phyloP scores from a whole-genome alignment of 1,140 invertebrate species.

The Bombus pascuorum region DNA sequence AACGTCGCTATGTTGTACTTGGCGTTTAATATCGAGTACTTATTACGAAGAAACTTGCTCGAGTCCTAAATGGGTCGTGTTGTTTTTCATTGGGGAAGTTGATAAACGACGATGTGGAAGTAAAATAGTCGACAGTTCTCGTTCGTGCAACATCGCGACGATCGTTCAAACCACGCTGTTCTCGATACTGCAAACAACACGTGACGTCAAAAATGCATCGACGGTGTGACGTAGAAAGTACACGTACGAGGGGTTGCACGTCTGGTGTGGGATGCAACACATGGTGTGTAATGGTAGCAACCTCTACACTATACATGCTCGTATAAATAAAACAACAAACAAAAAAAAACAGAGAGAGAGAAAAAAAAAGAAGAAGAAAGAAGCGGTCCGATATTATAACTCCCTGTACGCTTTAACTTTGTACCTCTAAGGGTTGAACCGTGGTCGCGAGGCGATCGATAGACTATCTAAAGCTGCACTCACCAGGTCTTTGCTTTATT shows the following conservation, averaged over 20 bases:
- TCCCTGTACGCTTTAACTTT: constrained; percentile 37
- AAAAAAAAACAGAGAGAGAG: background rate
- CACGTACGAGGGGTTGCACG: background rate
- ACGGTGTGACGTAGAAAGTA: background rate
- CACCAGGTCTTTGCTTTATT: constrained; percentile 57
- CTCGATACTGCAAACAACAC: constrained; percentile 2
- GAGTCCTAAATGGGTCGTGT: background rate
- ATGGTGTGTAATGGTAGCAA: background rate
- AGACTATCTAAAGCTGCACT: constrained; percentile 59
- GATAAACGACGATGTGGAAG: background rate
- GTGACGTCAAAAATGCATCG: constrained; percentile 29
- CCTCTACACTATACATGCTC: background rate
- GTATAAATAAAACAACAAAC: background rate
- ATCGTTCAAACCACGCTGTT: background rate
- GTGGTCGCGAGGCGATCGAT: constrained; percentile 59
- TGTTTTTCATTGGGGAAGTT: background rate
- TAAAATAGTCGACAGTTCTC: background rate
- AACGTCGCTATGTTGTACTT: background rate
- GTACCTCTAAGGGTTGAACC: constrained; percentile 48
- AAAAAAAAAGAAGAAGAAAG: background rate
- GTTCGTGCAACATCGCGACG: no score
- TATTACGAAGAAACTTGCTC: background rate
- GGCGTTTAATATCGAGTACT: background rate
- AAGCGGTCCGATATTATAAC: background rate
- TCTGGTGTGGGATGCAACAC: background rate